Percentiles rank a stretch among this genome's conserved stretches.
Conservation (phyloP, 1,140 invertebrate species). For the Teleogryllus occipitalis region DNA sequence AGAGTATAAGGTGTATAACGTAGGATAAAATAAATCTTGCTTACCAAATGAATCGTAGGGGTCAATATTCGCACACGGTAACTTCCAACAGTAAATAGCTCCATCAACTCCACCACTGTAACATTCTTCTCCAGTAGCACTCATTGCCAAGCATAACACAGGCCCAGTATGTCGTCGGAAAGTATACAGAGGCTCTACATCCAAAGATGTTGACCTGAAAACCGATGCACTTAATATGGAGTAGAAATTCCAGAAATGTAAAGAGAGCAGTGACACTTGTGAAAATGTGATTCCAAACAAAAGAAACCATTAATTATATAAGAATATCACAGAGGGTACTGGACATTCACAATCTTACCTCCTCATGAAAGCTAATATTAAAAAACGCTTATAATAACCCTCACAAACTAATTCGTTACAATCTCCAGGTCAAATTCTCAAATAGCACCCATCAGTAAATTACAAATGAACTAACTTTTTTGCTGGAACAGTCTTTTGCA, state of each 20-base stretch:
- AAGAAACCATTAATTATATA: too few relatives aligned
- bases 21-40: background rate
- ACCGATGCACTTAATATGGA: background rate
- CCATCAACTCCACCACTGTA: conserved; percentile 92
- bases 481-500: conserved; percentile 92
- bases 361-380: background rate
- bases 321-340: too few relatives aligned
- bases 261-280: too few relatives aligned
- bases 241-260: background rate
- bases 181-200: conserved; percentile 97
- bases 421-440: background rate
- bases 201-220: conserved; percentile 70
- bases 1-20: too few relatives aligned
- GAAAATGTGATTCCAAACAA: too few relatives aligned
- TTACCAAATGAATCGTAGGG: conserved; percentile 91
- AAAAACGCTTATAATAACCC: background rate
- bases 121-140: conserved; percentile 81
- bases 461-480: conserved; percentile 64
- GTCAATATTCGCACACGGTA: conserved; percentile 90
- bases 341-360: background rate
- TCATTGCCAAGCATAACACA: conserved; percentile 90
- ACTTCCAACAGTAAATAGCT: conserved; percentile 90
- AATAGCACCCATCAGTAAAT: background rate
- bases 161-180: conserved; percentile 90
- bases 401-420: background rate